Conservation (phyloP, 2,113 vertebrate species). For the Gymnarchus niloticus region DNA sequence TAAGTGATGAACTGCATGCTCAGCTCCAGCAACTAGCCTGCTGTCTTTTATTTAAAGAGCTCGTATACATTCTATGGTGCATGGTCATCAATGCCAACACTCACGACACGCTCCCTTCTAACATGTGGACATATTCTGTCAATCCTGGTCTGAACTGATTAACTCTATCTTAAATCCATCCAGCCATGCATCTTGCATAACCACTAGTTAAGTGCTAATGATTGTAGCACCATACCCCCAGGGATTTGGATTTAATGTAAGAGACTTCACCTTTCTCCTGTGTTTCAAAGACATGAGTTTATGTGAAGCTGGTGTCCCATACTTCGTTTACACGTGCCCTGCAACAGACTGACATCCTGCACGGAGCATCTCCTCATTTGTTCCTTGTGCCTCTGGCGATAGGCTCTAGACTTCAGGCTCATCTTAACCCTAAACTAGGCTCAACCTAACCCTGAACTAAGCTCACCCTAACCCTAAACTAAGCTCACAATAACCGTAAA, state of each 20-base stretch:
- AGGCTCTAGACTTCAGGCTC: neutral
- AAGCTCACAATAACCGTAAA: too few relatives aligned
- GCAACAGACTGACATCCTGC: neutral
- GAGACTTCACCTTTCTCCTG: neutral
- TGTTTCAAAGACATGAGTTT: neutral
- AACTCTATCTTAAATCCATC: neutral
- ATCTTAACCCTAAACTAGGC: neutral
- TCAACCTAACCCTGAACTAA: too few relatives aligned
- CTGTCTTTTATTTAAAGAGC: conserved; percentile 16
- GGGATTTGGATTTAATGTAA: neutral
- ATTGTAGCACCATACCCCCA: neutral
- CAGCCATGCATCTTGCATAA: neutral
- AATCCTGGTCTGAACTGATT: neutral
- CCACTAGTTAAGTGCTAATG: neutral
- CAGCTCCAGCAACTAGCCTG: neutral
- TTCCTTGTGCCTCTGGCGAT: neutral
- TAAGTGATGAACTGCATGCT: neutral
- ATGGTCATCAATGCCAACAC: conserved; percentile 1
- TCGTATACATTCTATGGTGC: conserved; percentile 6
- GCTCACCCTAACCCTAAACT: too few relatives aligned
- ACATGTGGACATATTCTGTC: neutral
- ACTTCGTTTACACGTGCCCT: neutral
- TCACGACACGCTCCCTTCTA: conserved; percentile 8
- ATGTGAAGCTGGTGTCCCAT: neutral
- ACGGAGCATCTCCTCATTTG: neutral